A percentile compares a stretch with the other conserved stretches of the same genome.
Conservation (phyloP, 2,888 invertebrate species). For the Tholera decimalis region DNA sequence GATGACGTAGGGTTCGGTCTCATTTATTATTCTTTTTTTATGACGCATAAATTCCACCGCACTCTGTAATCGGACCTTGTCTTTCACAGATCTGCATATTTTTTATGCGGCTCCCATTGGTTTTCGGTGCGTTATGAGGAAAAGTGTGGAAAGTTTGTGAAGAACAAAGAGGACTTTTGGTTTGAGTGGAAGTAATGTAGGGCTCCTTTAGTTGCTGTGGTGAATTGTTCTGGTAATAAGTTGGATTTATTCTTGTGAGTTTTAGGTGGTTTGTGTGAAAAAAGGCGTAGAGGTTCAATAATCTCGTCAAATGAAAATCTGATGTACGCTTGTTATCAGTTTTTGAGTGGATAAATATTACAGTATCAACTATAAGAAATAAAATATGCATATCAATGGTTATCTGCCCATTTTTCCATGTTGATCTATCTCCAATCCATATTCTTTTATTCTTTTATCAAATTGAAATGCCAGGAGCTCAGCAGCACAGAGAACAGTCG, state of each 20-base stretch:
- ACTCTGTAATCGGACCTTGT: slow-evolving; percentile 69
- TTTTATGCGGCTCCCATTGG: slow-evolving; percentile 62
- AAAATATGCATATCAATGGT: background rate
- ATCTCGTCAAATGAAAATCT: too few relatives aligned
- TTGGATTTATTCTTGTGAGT: background rate
- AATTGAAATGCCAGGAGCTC: slow-evolving; percentile 41
- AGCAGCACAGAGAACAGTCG: slow-evolving; percentile 48
- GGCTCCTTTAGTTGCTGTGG: background rate
- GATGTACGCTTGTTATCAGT: too few relatives aligned
- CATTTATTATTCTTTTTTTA: slow-evolving; percentile 75
- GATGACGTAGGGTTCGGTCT: slow-evolving; percentile 61
- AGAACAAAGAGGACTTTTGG: slow-evolving; percentile 44
- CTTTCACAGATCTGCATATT: slow-evolving; percentile 71
- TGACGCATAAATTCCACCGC: slow-evolving; percentile 72
- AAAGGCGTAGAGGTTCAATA: background rate
- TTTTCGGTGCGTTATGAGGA: slow-evolving; percentile 56
- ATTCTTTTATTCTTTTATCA: slow-evolving; percentile 33
- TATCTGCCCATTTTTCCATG: background rate
- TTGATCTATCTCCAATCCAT: slow-evolving; percentile 5
- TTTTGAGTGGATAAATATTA: too few relatives aligned
- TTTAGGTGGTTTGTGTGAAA: background rate
- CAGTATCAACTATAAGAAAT: too few relatives aligned
- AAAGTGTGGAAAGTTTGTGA: slow-evolving; percentile 39
- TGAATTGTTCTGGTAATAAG: slow-evolving; percentile 2
- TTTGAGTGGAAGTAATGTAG: slow-evolving; percentile 30